Base-by-base conservation (phyloP, 2,888 invertebrate species). In the Tillus elongatus region DNA sequence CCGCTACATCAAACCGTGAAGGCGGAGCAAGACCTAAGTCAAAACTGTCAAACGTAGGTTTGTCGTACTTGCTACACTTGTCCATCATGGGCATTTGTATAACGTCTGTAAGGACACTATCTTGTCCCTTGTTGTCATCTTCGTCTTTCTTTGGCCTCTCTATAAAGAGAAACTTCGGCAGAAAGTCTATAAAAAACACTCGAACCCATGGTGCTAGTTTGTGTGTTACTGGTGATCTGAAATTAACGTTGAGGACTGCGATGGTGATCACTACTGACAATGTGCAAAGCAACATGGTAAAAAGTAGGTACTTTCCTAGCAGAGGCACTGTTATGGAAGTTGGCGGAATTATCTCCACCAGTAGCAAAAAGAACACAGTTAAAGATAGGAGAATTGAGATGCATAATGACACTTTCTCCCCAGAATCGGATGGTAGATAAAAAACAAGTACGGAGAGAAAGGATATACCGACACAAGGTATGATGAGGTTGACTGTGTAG, bases 371-470 rank as follows among this genome's bases (percentile, higher is more conserved):
- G 74, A 92, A 92, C 73, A 92, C 91, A 58, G 91, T 92, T 60
- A 92, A 72, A 51, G 92, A 92, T 37, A 92, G 80, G 44, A 92
- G 74, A 63, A 92, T 91, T 49, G 90, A 91, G 59, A 92, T 91
- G 66, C 93, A 93, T 47, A 97, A 79, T 44, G 95, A 93, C 54
- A 96, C 91, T 68, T 96, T 96, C 69, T 97, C 96, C 49, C 96
- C 96, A 35, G 92, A 92, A 69, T 96, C 95, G 48, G 92, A 91
- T 41, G 97, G 97, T 54, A 97, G 72, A 68, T 97, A 97, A 71
- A 97, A 97, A 46, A 96, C 96, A 45, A 98, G 74, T 41, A 96
- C 91, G 51, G 95, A 95, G 46, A 98, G 78, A 67, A 93, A 92
- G 43, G 92, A 92, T 61, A 97, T 95, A 49, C 92, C 92, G 45